These are phyloP conservation scores for Rhynchonycteris naso DNA, from an alignment of 2,797 vertebrate genomes.

Conservation along the genomic window DNA sequence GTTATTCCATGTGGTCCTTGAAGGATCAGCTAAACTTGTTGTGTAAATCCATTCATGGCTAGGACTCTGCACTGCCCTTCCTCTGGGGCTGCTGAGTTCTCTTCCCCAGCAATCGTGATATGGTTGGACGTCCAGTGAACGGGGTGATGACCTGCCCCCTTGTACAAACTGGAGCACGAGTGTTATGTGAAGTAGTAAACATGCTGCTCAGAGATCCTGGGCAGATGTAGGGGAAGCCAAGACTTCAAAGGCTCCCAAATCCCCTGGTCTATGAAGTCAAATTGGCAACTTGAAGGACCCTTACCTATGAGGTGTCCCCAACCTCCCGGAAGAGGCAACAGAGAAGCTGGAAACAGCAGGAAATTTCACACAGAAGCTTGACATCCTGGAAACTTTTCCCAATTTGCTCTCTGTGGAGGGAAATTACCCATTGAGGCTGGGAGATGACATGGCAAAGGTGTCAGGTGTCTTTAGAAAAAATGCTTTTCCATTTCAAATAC, in stretches of 20 bases:
- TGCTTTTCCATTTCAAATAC: not conserved
- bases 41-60: not conserved
- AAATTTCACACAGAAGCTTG: not conserved
- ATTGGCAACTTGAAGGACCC: not conserved
- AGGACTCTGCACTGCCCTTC: not conserved
- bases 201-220: not conserved
- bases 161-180: not conserved
- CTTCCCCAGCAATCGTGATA: not conserved
- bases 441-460: not conserved
- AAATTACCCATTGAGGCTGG: not conserved
- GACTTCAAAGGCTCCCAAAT: rapidly evolving
- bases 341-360: not conserved
- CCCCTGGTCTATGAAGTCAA: not conserved
- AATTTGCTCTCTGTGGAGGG: not conserved
- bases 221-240: not conserved
- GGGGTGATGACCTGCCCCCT: not conserved
- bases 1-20: not conserved
- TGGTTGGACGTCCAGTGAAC: not conserved
- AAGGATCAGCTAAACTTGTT: not conserved
- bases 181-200: not conserved
- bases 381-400: not conserved
- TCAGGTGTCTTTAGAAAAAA: constrained; percentile 27
- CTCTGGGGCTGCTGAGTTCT: rapidly evolving
- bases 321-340: not conserved
- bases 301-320: not conserved